Evolutionary conservation across 2,797 vertebrate genomes (phyloP).

Genomic region (Cirrhinus molitorella): DNA sequence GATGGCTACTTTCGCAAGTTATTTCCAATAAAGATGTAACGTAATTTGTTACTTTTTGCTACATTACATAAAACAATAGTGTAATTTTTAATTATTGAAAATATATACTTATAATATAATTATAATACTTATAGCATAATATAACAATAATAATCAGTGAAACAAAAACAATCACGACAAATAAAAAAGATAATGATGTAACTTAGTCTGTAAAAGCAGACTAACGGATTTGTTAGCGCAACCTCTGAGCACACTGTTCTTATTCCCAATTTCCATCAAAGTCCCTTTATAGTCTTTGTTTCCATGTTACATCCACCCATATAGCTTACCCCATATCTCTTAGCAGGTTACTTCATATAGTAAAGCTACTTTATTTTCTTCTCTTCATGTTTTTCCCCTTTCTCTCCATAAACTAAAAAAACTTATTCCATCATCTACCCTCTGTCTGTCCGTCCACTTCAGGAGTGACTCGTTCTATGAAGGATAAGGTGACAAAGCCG

Average conservation of each 20-base stretch:
- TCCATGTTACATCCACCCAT: constrained; percentile 3
- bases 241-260: not conserved
- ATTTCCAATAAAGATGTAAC: no score
- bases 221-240: not conserved
- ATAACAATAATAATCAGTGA: not conserved
- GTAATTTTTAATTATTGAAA: no score
- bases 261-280: constrained; percentile 27
- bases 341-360: not conserved
- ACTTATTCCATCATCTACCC: constrained; percentile 8
- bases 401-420: constrained; percentile 5
- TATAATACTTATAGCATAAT: no score
- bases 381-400: not conserved
- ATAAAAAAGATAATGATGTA: not conserved
- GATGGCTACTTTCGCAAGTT: no score
- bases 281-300: no score
- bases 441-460: constrained; percentile 53
- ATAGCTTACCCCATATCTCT: not conserved
- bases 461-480: constrained; percentile 95
- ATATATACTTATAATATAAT: no score
- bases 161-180: not conserved
- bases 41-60: no score
- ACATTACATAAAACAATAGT: no score
- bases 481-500: constrained; percentile 97
- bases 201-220: not conserved
- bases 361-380: constrained; percentile 14